Percentiles rank a stretch among this genome's conserved stretches.
phyloP scores from a whole-genome alignment of 2,113 vertebrate genomes.

The Syngnathus scovelli region DNA sequence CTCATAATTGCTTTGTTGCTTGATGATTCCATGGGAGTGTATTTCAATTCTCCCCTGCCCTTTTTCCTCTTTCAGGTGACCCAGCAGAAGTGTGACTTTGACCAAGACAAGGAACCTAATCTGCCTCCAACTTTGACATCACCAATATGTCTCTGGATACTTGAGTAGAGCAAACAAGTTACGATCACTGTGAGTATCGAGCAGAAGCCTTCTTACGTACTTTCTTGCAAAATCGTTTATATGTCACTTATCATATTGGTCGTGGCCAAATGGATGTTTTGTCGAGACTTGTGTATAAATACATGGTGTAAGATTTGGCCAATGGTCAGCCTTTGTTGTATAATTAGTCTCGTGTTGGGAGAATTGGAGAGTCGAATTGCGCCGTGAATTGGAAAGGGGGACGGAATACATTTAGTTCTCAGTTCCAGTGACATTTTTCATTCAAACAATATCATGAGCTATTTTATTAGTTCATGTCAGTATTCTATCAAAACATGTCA shows the following conservation, averaged over 20 bases:
- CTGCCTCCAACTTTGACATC: constrained; percentile 16
- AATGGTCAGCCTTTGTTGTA: not conserved
- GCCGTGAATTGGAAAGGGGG: not conserved
- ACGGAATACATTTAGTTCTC: not conserved
- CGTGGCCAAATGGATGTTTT: not conserved
- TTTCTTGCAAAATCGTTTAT: not conserved
- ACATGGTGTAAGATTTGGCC: not conserved
- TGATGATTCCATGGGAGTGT: not conserved
- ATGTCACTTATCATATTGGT: not conserved
- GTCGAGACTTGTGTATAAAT: not conserved
- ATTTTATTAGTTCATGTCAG: not conserved
- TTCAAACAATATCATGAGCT: not conserved
- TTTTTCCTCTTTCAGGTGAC: constrained; percentile 23
- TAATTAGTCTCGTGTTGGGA: not conserved
- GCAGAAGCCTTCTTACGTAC: too few relatives aligned
- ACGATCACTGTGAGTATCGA: constrained; percentile 49
- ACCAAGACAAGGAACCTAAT: constrained; percentile 2
- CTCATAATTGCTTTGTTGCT: not conserved
- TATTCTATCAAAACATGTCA: not conserved
- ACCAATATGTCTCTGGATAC: constrained; percentile 49
- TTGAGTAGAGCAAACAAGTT: constrained; percentile 39
- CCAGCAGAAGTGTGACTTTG: constrained; percentile 32
- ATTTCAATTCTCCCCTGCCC: not conserved
- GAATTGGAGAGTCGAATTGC: not conserved
- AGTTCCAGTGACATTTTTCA: not conserved